Evolutionary conservation across 2,888 invertebrate genomes (phyloP).

Genomic region (Gymnocheta viridis): DNA sequence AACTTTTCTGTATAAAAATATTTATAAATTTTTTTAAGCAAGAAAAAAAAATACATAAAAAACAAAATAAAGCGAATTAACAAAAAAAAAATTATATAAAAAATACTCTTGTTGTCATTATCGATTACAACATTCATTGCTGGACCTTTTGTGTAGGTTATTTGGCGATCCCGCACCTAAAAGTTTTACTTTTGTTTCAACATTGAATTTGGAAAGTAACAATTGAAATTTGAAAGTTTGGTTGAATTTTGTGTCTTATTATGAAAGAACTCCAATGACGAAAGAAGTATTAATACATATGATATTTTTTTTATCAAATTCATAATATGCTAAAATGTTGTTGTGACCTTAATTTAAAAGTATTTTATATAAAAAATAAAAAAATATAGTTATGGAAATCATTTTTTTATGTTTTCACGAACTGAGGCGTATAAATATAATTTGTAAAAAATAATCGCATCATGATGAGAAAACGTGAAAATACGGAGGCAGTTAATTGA

Average conservation of each 20-base stretch:
- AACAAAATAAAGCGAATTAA: too few species aligned
- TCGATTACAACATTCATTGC: too few species aligned
- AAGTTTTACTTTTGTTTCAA: background rate
- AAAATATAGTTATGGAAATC: background rate
- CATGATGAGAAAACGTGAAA: background rate
- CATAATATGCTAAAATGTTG: background rate
- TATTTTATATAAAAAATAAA: background rate
- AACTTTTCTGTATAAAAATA: too few species aligned
- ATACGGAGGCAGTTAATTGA: background rate
- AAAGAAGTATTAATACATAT: background rate
- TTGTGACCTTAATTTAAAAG: conserved; percentile 15
- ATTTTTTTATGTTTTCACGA: background rate
- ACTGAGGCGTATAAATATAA: background rate
- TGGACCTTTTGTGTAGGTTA: background rate
- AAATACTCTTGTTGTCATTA: too few species aligned
- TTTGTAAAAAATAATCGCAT: background rate
- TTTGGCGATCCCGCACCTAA: background rate
- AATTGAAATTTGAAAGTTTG: background rate
- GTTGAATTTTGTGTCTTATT: background rate
- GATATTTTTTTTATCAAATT: background rate
- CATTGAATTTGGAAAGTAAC: background rate
- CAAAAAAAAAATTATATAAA: too few species aligned
- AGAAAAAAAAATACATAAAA: too few species aligned
- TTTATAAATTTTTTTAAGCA: too few species aligned
- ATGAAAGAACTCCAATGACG: background rate